Evolutionary conservation across 2,888 invertebrate genomes (phyloP).

Genomic region (Helobdella robusta): DNA sequence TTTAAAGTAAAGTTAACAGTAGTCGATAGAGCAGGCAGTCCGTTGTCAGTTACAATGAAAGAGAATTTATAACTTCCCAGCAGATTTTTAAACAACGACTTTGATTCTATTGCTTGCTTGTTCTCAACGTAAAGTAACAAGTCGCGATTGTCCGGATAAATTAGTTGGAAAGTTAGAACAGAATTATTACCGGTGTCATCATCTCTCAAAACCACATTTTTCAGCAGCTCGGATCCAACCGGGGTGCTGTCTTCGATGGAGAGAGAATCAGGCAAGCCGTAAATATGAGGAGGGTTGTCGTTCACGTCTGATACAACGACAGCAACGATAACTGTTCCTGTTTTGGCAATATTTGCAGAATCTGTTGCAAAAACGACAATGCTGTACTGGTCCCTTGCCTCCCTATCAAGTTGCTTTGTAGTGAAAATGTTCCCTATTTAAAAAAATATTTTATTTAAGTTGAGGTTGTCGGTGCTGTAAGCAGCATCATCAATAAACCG

Average conservation of each 20-base stretch:
- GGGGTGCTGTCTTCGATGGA: constrained; percentile 15
- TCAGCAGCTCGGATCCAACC: constrained; percentile 15
- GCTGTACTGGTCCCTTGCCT: constrained; percentile 18
- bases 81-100: not conserved
- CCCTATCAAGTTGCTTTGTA: constrained; percentile 16
- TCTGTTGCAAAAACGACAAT: constrained; percentile 21
- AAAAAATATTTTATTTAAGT: too few relatives aligned
- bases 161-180: constrained; percentile 10
- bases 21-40: constrained; percentile 7
- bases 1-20: constrained; percentile 11
- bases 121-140: constrained; percentile 6
- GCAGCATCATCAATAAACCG: constrained; percentile 15
- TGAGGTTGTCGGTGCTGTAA: too few relatives aligned
- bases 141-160: not conserved
- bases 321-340: constrained; percentile 19
- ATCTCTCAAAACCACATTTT: constrained; percentile 13
- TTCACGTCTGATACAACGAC: constrained; percentile 23
- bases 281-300: constrained; percentile 25
- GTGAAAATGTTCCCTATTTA: too few relatives aligned
- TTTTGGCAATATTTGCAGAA: constrained; percentile 7
- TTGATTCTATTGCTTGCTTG: constrained; percentile 3
- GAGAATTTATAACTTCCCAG: constrained; percentile 13
- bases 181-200: constrained; percentile 22
- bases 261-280: not conserved
- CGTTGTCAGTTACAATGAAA: constrained; percentile 20